Conservation (phyloP, 2,797 vertebrate genomes). For the Falco naumanni region DNA sequence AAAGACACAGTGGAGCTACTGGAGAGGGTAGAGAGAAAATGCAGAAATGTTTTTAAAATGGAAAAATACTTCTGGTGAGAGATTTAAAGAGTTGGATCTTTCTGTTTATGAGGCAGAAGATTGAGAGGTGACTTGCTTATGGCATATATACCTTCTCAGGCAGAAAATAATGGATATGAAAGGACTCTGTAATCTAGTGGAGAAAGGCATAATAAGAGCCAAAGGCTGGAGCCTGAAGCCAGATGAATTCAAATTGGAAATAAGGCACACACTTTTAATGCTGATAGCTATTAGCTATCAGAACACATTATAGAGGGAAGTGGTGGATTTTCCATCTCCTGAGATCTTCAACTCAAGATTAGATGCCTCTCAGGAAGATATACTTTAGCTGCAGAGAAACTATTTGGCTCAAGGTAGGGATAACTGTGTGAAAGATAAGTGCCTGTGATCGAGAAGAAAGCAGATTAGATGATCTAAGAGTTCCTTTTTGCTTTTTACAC, state of each 20-base stretch:
- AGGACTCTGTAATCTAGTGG: slow-evolving; percentile 60
- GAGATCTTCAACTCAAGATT: slow-evolving; percentile 69
- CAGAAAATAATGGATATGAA: slow-evolving; percentile 64
- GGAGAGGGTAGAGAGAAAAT: not conserved
- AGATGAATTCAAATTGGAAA: slow-evolving; percentile 70
- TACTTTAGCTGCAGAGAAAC: slow-evolving; percentile 48
- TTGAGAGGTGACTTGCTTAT: slow-evolving; percentile 54
- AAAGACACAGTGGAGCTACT: not conserved
- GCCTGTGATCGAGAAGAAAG: slow-evolving; percentile 52
- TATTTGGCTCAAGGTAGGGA: slow-evolving; percentile 46
- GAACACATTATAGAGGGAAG: slow-evolving; percentile 51
- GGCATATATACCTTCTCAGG: slow-evolving; percentile 54
- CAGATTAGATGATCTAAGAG: slow-evolving; percentile 51
- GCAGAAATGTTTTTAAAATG: not conserved
- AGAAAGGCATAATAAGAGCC: slow-evolving; percentile 58
- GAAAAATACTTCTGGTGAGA: slow-evolving; percentile 32
- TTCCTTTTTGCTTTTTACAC: slow-evolving; percentile 17
- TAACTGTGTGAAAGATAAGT: slow-evolving; percentile 53
- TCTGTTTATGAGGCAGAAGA: slow-evolving; percentile 51
- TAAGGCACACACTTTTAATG: slow-evolving; percentile 61
- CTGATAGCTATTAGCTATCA: slow-evolving; percentile 65
- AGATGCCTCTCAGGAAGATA: slow-evolving; percentile 51
- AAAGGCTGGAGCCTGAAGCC: slow-evolving; percentile 60
- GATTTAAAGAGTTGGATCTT: slow-evolving; percentile 42
- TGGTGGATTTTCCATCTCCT: slow-evolving; percentile 62